Evolutionary conservation across 1,140 invertebrate species (phyloP).

Genomic region (Radopholus similis): DNA sequence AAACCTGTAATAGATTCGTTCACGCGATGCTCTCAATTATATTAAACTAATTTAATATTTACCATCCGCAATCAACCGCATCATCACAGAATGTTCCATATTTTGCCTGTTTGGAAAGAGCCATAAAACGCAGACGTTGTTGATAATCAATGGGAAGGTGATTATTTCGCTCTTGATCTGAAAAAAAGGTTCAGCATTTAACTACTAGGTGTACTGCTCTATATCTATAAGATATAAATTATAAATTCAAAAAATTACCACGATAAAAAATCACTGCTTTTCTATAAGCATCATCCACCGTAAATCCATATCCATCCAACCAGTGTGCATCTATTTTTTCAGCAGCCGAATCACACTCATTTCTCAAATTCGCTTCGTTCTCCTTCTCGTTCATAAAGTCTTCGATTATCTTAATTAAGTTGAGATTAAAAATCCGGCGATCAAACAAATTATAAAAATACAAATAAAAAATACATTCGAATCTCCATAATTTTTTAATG

Average conservation of each 20-base stretch:
- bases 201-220: not conserved
- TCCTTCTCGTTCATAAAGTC: too few species aligned
- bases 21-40: constrained; percentile 29
- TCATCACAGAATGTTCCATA: constrained; percentile 34
- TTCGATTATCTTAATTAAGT: too few species aligned
- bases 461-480: too few species aligned
- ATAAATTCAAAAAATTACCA: not conserved
- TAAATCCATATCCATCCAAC: not conserved
- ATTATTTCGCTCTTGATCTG: constrained; percentile 40
- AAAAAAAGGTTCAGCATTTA: constrained; percentile 3
- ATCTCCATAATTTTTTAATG: too few species aligned
- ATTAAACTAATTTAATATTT: constrained; percentile 35
- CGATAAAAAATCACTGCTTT: not conserved
- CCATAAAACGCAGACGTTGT: constrained; percentile 41
- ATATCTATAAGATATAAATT: too few species aligned
- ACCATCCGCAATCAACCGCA: constrained; percentile 28
- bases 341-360: too few species aligned
- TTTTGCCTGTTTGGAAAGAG: constrained; percentile 38
- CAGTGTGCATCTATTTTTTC: not conserved
- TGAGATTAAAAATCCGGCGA: too few species aligned
- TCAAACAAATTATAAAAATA: too few species aligned
- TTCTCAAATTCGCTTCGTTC: too few species aligned
- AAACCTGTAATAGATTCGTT: constrained; percentile 18
- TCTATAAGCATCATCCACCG: not conserved
- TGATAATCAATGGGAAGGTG: constrained; percentile 38